Base-by-base conservation (phyloP, 2,888 invertebrate genomes). In the Melieria picta region DNA sequence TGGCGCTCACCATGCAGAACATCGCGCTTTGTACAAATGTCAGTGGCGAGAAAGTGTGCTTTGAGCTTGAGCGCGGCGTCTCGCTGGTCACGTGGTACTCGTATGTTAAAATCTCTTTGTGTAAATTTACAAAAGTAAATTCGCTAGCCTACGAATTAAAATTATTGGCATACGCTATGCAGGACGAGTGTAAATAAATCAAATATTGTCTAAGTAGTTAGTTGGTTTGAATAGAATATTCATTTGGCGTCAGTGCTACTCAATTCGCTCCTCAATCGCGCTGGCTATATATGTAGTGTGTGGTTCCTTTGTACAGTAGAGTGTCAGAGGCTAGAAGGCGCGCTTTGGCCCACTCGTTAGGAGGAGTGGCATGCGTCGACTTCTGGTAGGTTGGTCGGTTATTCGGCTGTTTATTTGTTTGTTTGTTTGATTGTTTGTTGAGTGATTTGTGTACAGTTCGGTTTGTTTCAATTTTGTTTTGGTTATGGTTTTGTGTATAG, bases 101-200 rank as follows among this genome's bases (percentile, higher is more conserved):
- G n/a, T n/a, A 52, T 71, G 42, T 16, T 43, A 42, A 47, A 50
- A 57, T 72, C 56, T 58, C 5, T 47, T 55, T 63, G 68, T 69
- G 48, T n/a, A 30, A 47, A 64, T 11, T 9, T 50, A 9, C 10
- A n/a, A 13, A 47, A 70, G 13, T 13, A 64, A 70, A 57, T 70
- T 64, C 6, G 42, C 67, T 72, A 72, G 30, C 67, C 72, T 72
- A 72, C 67, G 50, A 61, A 46, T 65, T 63, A 50, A 42, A 50
- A 58, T 13, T 10, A 58, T 58, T 42, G 60, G 60, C 50, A 52
- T 30, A 30, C 30, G 30, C 30, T 30, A 30, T 30, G 30, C 30
- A 30, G 30, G 30, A 30, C 30, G 48, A 58, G 50, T 67, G 45
- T 72, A 46, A 55, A 9, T 50, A 64, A 48, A 52, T 16, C 6